A percentile compares a stretch with the other conserved stretches of the same genome.
These are phyloP conservation scores for Daboia siamensis DNA, from an alignment of 2,113 vertebrate genomes.

Conservation along the genomic window DNA sequence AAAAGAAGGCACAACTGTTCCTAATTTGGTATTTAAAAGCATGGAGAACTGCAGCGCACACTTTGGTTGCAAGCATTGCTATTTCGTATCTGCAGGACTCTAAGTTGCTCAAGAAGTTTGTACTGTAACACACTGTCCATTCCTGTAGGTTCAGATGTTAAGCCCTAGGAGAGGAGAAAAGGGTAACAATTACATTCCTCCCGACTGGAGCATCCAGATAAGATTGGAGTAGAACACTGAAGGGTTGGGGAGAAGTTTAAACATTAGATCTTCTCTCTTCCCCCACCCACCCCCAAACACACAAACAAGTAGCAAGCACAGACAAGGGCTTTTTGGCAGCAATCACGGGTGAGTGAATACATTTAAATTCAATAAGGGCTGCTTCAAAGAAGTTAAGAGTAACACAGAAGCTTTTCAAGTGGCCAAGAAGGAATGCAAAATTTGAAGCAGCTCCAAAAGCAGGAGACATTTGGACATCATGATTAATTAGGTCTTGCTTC, in stretches of 20 bases:
- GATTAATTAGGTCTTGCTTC: conserved; percentile 12
- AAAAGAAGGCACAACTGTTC: background rate
- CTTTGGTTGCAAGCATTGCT: background rate
- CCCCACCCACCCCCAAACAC: background rate
- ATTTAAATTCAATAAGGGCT: conserved; percentile 21
- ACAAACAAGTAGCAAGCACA: background rate
- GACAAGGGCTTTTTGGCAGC: conserved; percentile 1
- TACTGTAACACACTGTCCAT: too few relatives aligned
- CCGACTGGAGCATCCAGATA: background rate
- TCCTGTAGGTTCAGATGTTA: background rate
- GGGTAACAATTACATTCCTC: background rate
- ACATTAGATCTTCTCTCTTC: background rate
- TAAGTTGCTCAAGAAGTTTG: background rate
- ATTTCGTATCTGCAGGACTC: background rate
- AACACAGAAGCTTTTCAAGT: conserved; percentile 26
- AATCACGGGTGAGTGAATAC: background rate
- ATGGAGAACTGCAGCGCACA: background rate
- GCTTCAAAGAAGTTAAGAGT: conserved; percentile 27
- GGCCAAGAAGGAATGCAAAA: conserved; percentile 21
- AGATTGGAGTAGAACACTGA: background rate
- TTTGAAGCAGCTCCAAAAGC: background rate
- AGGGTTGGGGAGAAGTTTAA: background rate
- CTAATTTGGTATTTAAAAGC: background rate
- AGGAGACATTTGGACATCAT: conserved; percentile 5
- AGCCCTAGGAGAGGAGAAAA: background rate